A percentile compares a stretch with the other conserved stretches of the same genome.
Conservation (phyloP, 2,888 invertebrate genomes). For the Halocaridina rubra region DNA sequence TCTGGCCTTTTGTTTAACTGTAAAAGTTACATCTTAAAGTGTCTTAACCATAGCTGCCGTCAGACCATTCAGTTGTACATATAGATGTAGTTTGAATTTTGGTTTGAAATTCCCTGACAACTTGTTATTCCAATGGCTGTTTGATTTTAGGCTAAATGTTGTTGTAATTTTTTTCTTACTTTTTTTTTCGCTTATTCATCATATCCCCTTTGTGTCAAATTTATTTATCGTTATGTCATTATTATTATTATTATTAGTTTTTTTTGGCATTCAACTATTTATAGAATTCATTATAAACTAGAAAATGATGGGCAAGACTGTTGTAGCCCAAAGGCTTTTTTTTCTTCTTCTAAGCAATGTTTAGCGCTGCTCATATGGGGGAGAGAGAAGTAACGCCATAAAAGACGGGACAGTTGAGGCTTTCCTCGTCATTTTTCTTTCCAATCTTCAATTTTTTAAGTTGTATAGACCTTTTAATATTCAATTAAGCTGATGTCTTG, state of each 20-base stretch:
- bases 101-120: not conserved
- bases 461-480: too few species aligned
- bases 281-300: slow-evolving; percentile 24
- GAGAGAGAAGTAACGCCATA: not conserved
- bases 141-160: slow-evolving; percentile 14
- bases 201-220: slow-evolving; percentile 24
- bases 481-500: too few species aligned
- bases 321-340: too few species aligned
- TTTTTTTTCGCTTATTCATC: too few species aligned
- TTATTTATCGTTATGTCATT: slow-evolving; percentile 31
- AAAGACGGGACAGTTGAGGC: slow-evolving; percentile 2
- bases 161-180: too few species aligned
- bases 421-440: too few species aligned
- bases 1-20: not conserved
- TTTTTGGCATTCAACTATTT: slow-evolving; percentile 13
- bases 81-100: not conserved
- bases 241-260: slow-evolving; percentile 2
- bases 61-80: not conserved
- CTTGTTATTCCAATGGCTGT: not conserved
- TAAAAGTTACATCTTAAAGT: not conserved
- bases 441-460: too few species aligned
- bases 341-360: too few species aligned
- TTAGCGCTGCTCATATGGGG: too few species aligned
- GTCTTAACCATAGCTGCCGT: not conserved
- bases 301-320: not conserved